Conservation (phyloP, 2,888 invertebrate species). For the Himalopsyche tibetana region DNA sequence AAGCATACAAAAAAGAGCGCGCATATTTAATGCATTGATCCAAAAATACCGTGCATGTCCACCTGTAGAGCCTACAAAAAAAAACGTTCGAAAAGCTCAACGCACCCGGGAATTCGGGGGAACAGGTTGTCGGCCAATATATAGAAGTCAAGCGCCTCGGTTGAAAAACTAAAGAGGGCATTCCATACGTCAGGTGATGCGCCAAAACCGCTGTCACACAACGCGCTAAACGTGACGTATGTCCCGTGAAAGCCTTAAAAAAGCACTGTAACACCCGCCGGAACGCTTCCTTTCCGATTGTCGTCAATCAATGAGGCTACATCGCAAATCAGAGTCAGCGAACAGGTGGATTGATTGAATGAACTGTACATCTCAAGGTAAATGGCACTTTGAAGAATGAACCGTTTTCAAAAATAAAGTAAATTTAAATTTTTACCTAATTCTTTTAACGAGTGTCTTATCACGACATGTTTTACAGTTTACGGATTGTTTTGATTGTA, state of each 20-base stretch:
- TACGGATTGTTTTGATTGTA: no score
- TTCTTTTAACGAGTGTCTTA: no score
- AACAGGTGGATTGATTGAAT: slow-evolving; percentile 42
- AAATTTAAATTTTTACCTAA: no score
- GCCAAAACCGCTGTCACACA: slow-evolving; percentile 33
- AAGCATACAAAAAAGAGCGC: background rate
- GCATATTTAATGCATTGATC: background rate
- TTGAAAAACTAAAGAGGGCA: slow-evolving; percentile 16
- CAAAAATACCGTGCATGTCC: slow-evolving; percentile 52
- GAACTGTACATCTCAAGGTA: slow-evolving; percentile 25
- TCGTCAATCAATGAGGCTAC: slow-evolving; percentile 24
- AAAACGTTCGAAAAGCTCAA: slow-evolving; percentile 50
- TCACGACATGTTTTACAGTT: no score
- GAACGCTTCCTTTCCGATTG: slow-evolving; percentile 23
- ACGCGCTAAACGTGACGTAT: slow-evolving; percentile 39
- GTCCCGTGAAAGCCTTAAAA: slow-evolving; percentile 41
- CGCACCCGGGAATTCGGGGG: slow-evolving; percentile 62
- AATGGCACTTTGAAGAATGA: background rate
- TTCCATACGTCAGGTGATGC: slow-evolving; percentile 35
- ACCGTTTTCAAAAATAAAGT: no score
- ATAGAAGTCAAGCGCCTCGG: slow-evolving; percentile 57
- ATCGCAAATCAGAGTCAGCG: background rate
- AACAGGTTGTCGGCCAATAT: slow-evolving; percentile 63
- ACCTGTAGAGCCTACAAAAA: slow-evolving; percentile 56
- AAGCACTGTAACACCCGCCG: slow-evolving; percentile 26